Evolutionary conservation across 2,888 invertebrate genomes (phyloP), one percentile per base, ranked within the genome.

Genomic region (Drosophila meridiana): DNA sequence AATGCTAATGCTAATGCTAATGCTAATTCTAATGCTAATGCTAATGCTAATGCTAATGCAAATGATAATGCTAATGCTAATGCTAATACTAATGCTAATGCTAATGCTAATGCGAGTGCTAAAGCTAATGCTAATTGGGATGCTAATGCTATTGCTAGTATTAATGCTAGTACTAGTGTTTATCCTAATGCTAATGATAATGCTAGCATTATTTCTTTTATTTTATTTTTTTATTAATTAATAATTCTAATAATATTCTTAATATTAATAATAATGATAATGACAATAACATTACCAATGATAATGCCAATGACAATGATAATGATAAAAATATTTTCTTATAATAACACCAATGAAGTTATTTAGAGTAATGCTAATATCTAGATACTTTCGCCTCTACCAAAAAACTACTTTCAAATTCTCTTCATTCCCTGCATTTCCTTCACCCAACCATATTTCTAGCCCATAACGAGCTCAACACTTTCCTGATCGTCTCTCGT

Each of bases 391-490:
- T 6, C 20, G 0, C 8, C 20, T 32, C 26, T 9, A 0, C 11
- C 11, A 13, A n/a, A 38, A 26, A 58, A 28, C 9, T 11, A n/a
- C 57, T 40, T 13, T 9, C 11, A 13, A 11, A 11, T 13, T 26
- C 9, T 40, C 45, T 11, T n/a, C 30, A 58, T 50, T 20, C 32
- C 26, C 45, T 11, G 11, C 30, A 58, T 50, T 20, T 28, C 26
- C 34, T 7, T 48, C 20, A 36, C 14, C 11, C 45, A 61, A 1
- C 7, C 47, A 5, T 14, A 13, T 20, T 36, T 36, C 40, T n/a
- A 34, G 5, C 47, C 43, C 32, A 34, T 69, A 73, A 78, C 65
- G 58, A 78, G 59, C 50, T 66, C 58, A 61, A 67, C 75, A 63
- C 77, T 62, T 60, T 55, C 43, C 43, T 36, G 45, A 40, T 34